phyloP scores from a whole-genome alignment of 2,113 vertebrate genomes.

The Passer montanus region DNA sequence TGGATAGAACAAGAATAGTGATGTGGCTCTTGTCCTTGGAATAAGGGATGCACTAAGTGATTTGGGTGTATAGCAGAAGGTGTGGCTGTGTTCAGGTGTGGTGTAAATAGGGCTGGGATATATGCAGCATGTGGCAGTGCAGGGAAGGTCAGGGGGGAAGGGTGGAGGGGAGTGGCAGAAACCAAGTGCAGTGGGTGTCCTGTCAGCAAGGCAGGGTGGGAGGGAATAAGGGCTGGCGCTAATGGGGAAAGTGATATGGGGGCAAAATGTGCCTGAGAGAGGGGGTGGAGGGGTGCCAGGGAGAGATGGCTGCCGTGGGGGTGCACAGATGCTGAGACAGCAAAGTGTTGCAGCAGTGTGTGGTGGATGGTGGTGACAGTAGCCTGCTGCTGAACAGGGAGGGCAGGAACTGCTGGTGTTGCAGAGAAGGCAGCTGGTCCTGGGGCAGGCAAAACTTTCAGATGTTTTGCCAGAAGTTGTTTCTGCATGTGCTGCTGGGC shows the following conservation, averaged over 20 bases:
- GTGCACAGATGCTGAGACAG: conserved; percentile 77
- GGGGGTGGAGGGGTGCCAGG: conserved; percentile 81
- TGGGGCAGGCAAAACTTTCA: conserved; percentile 70
- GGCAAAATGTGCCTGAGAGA: conserved; percentile 80
- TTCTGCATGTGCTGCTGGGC: conserved; percentile 97
- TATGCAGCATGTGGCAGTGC: conserved; percentile 70
- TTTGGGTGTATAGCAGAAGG: conserved; percentile 75
- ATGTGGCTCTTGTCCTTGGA: conserved; percentile 79
- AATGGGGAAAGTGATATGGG: conserved; percentile 76
- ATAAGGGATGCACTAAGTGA: conserved; percentile 77
- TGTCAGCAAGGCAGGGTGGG: conserved; percentile 75
- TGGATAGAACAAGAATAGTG: conserved; percentile 72
- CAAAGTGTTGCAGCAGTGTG: conserved; percentile 82
- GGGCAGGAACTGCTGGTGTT: conserved; percentile 66
- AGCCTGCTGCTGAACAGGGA: conserved; percentile 73
- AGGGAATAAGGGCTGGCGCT: conserved; percentile 72
- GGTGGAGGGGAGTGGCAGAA: conserved; percentile 69
- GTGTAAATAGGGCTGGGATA: conserved; percentile 77
- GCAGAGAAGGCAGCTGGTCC: conserved; percentile 68
- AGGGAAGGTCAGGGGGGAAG: conserved; percentile 78
- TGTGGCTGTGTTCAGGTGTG: conserved; percentile 71
- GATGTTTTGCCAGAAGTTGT: conserved; percentile 77
- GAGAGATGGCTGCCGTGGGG: conserved; percentile 66
- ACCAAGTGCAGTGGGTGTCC: conserved; percentile 74
- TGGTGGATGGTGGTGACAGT: conserved; percentile 84